phyloP scores from a whole-genome alignment of 1,140 invertebrate genomes.

The Aphis craccivora region DNA sequence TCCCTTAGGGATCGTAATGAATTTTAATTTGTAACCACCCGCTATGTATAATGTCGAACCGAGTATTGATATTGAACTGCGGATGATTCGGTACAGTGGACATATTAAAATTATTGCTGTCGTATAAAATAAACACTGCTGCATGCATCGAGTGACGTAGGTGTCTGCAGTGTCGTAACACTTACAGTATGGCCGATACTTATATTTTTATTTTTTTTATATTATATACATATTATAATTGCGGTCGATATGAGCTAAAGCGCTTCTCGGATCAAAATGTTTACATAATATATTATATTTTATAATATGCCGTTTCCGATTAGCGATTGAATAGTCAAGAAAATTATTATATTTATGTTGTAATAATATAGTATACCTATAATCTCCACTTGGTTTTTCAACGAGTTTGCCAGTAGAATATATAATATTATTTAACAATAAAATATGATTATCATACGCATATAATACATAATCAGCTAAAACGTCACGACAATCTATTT shows the following conservation, averaged over 20 bases:
- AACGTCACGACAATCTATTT: background rate
- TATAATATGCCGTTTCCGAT: background rate
- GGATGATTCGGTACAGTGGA: background rate
- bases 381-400: background rate
- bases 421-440: background rate
- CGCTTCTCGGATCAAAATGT: background rate
- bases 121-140: background rate
- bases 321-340: background rate
- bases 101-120: background rate
- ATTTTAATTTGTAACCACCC: conserved; percentile 38
- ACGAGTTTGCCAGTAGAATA: background rate
- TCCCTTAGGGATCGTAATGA: conserved; percentile 41
- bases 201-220: background rate
- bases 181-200: background rate
- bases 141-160: background rate
- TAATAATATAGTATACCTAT: background rate
- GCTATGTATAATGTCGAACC: background rate
- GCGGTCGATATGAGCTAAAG: background rate
- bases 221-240: background rate
- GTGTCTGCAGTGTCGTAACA: background rate
- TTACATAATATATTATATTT: background rate
- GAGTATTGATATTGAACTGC: background rate
- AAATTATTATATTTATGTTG: background rate
- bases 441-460: background rate
- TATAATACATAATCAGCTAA: background rate